Base-by-base conservation (phyloP, 2,797 vertebrate genomes). In the Chrosomus eos region DNA sequence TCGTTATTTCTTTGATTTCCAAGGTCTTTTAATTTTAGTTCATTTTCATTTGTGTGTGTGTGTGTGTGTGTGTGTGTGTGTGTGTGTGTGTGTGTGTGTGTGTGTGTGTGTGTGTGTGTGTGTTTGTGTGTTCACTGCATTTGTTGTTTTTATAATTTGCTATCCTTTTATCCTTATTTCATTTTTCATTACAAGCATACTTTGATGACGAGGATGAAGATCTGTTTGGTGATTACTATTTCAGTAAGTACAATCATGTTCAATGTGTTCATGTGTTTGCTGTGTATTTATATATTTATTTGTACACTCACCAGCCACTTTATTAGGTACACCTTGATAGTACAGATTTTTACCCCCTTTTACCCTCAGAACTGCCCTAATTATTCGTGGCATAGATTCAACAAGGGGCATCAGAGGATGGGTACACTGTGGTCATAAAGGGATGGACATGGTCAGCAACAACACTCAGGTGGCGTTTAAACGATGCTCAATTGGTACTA, bases 141-240 rank as follows among this genome's bases (percentile, higher is more conserved):
- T 66, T 64, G 4, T 67, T 80, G 31, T 81, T 84, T 67, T 78
- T 78, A 72, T 74, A 9, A 76, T 84, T 88, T 81, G 26, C 45
- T 28, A 38, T 82, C 78, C 70, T 74, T 58, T 86, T 31, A 48
- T 26, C 73, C 87, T 83, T 16, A 60, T 80, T 71, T 71, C 19
- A 45, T 90, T 82, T 89, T 85, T 78, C 66, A 79, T 83, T 85
- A 48, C 81, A 90, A 90, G 90, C 88, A 36, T 90, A 79, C 90
- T 89, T 90, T 87, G 90, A 90, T 86, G 89, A 90, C 13, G 87
- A 89, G 80, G 87, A 85, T 73, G 88, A 87, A 85, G 88, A 91
- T 38, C 87, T 87, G 58, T 88, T 85, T 85, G 68, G 75, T 83
- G 85, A 86, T 76, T 84, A 75, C 64, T 83, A 68, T 80, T 88